Percentiles rank a stretch among this genome's conserved stretches.
Conservation (phyloP, 2,113 vertebrate genomes). For the Pica pica region DNA sequence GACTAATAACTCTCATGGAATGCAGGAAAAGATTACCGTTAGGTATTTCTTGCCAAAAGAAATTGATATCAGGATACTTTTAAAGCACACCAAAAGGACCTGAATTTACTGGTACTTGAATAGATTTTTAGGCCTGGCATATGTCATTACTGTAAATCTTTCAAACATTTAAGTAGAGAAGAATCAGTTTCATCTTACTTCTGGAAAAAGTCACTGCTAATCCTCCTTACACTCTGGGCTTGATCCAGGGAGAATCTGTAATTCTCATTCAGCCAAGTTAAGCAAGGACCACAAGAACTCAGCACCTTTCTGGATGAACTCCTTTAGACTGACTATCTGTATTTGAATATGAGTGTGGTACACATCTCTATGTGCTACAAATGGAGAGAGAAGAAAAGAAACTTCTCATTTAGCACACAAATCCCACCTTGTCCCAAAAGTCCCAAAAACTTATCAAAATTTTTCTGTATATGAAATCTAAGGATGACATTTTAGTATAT, state of each 20-base stretch:
- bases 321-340: background rate
- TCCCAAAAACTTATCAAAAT: background rate
- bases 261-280: background rate
- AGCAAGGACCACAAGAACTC: background rate
- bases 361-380: background rate
- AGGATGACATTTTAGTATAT: background rate
- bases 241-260: background rate
- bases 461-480: background rate
- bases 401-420: background rate
- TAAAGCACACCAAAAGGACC: conserved; percentile 54
- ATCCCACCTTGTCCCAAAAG: background rate
- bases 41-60: conserved; percentile 71
- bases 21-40: conserved; percentile 75
- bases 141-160: conserved; percentile 56
- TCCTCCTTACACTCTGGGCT: background rate
- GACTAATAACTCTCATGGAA: conserved; percentile 90
- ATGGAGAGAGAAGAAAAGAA: background rate
- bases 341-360: background rate
- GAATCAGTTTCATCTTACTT: conserved; percentile 28
- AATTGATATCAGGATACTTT: conserved; percentile 70
- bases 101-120: conserved; percentile 64
- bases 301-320: background rate
- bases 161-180: conserved; percentile 46
- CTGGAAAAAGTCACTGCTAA: conserved; percentile 41
- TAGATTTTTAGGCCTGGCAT: conserved; percentile 59